A percentile compares a stretch with the other conserved stretches of the same genome.
phyloP scores from a whole-genome alignment of 2,888 invertebrate species.

The Ochropleura plecta region DNA sequence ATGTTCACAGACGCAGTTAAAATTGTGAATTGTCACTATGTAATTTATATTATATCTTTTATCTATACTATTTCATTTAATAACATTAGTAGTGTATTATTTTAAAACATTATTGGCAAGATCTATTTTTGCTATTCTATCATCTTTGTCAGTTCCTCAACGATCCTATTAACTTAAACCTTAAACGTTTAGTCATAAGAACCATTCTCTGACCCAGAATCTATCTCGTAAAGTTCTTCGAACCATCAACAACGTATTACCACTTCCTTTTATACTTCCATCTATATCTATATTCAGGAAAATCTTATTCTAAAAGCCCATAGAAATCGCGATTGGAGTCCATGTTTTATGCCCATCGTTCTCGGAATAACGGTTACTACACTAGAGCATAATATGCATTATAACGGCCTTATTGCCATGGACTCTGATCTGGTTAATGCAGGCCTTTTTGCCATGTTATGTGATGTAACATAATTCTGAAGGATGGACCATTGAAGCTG shows the following conservation, averaged over 20 bases:
- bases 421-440: conserved; percentile 46
- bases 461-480: conserved; percentile 12
- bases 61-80: too few species aligned
- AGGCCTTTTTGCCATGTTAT: conserved; percentile 49
- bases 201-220: background rate
- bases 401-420: conserved; percentile 60
- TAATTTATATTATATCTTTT: too few species aligned
- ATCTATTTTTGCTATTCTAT: background rate
- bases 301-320: conserved; percentile 41
- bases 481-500: background rate
- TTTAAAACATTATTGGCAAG: background rate
- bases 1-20: too few species aligned
- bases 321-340: conserved; percentile 45
- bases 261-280: conserved; percentile 20
- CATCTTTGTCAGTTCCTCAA: background rate
- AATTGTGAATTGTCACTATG: too few species aligned
- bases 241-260: background rate
- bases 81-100: too few species aligned
- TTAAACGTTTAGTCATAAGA: background rate
- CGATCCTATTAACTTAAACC: too few species aligned
- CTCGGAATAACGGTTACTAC: conserved; percentile 63
- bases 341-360: conserved; percentile 65
- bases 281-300: conserved; percentile 19
- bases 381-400: conserved; percentile 65
- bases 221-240: background rate